phyloP scores from a whole-genome alignment of 2,888 invertebrate genomes.

The Mythimna impura region DNA sequence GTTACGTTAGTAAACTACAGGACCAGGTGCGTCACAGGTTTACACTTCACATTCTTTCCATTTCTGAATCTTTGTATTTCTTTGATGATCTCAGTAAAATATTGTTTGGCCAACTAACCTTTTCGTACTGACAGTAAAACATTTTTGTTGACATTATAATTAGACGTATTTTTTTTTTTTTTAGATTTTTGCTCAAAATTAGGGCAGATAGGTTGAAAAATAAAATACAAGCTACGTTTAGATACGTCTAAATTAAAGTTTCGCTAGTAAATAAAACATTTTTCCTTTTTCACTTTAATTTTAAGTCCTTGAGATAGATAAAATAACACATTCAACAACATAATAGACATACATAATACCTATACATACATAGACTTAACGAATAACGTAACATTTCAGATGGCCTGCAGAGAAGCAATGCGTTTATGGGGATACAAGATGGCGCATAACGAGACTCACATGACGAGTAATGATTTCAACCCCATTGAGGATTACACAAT shows the following conservation, averaged over 20 bases:
- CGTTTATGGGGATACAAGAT: slow-evolving; percentile 94
- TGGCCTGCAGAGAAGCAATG: slow-evolving; percentile 94
- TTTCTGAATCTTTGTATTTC: neutral
- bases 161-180: too few species aligned
- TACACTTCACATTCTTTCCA: neutral
- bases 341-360: too few species aligned
- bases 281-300: too few species aligned
- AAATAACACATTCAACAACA: neutral
- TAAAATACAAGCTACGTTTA: too few species aligned
- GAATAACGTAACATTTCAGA: slow-evolving; percentile 48
- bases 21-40: slow-evolving; percentile 68
- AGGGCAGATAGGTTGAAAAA: too few species aligned
- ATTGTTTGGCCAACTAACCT: neutral
- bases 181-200: too few species aligned
- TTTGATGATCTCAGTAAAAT: neutral
- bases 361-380: too few species aligned
- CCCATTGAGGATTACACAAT: slow-evolving; percentile 81
- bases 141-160: too few species aligned
- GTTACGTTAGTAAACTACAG: slow-evolving; percentile 92
- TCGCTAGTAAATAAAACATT: too few species aligned
- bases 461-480: slow-evolving; percentile 84
- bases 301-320: too few species aligned
- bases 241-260: too few species aligned
- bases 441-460: slow-evolving; percentile 87
- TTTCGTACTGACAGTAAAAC: too few species aligned